phyloP scores from a whole-genome alignment of 2,113 vertebrate genomes.

The Hemiscyllium ocellatum region DNA sequence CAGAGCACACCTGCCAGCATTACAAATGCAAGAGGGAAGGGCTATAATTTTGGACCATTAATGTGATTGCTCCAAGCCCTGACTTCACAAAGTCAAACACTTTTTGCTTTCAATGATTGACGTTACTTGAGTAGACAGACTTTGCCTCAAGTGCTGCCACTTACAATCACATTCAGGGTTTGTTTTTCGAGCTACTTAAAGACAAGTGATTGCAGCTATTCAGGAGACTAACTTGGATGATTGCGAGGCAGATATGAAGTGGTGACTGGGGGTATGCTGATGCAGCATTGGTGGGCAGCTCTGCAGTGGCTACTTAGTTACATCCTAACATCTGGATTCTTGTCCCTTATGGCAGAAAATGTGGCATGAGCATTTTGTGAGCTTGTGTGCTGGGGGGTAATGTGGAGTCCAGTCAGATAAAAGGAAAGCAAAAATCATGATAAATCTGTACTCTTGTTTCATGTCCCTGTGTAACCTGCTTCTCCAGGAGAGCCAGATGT shows the following conservation, averaged over 20 bases:
- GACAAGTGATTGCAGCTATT: not conserved
- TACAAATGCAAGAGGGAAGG: not conserved
- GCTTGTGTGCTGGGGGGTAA: not conserved
- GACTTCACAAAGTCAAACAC: not conserved
- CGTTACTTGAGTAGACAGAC: not conserved
- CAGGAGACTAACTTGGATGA: not conserved
- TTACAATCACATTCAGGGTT: not conserved
- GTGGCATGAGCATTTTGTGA: not conserved
- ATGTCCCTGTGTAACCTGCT: not conserved
- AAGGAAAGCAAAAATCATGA: not conserved
- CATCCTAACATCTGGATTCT: not conserved
- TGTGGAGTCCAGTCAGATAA: not conserved
- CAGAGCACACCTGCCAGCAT: not conserved
- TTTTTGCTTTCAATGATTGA: not conserved
- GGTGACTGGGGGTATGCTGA: not conserved
- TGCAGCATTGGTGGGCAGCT: not conserved
- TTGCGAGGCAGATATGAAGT: not conserved
- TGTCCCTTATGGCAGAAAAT: not conserved
- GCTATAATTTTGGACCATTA: not conserved
- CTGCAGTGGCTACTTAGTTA: not conserved
- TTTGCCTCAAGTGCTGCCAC: not conserved
- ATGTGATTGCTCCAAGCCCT: not conserved
- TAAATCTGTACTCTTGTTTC: not conserved
- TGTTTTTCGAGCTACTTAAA: not conserved
- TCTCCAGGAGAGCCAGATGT: not conserved